phyloP scores from a whole-genome alignment of 2,113 vertebrate species.

The Syngnathus floridae region DNA sequence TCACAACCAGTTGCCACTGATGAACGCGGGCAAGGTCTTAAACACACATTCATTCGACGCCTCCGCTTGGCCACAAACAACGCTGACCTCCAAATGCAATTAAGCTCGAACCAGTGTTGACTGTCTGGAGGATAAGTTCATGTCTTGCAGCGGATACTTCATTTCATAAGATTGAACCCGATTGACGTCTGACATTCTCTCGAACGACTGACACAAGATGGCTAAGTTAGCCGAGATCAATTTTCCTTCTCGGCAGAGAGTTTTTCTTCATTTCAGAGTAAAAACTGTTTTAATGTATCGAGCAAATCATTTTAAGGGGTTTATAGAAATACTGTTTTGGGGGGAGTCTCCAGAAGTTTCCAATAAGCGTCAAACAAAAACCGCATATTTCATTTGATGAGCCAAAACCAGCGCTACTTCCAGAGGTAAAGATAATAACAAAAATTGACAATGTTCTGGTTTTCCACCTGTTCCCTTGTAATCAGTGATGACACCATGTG shows the following conservation, averaged over 20 bases:
- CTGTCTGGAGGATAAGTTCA: slow-evolving; percentile 6
- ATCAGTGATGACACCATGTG: neutral
- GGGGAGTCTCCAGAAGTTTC: too few species aligned
- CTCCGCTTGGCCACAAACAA: neutral
- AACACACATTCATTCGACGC: neutral
- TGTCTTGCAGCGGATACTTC: neutral
- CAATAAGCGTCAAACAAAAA: too few species aligned
- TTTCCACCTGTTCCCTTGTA: neutral
- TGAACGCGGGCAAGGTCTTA: slow-evolving; percentile 4
- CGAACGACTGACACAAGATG: neutral
- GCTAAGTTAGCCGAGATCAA: neutral
- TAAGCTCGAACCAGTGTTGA: neutral
- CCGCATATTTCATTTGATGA: too few species aligned
- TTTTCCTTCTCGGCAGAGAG: neutral
- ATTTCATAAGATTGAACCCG: neutral
- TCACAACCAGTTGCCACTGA: slow-evolving; percentile 14
- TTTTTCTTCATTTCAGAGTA: neutral
- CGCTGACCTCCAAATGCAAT: slow-evolving; percentile 2
- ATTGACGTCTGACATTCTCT: slow-evolving; percentile 2
- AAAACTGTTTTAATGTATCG: neutral
- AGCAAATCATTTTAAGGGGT: neutral
- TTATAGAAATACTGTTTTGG: neutral
- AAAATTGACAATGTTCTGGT: neutral
- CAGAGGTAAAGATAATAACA: too few species aligned
- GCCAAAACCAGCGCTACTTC: too few species aligned